Conservation (phyloP, 2,888 invertebrate genomes). For the Lomographa bimaculata region DNA sequence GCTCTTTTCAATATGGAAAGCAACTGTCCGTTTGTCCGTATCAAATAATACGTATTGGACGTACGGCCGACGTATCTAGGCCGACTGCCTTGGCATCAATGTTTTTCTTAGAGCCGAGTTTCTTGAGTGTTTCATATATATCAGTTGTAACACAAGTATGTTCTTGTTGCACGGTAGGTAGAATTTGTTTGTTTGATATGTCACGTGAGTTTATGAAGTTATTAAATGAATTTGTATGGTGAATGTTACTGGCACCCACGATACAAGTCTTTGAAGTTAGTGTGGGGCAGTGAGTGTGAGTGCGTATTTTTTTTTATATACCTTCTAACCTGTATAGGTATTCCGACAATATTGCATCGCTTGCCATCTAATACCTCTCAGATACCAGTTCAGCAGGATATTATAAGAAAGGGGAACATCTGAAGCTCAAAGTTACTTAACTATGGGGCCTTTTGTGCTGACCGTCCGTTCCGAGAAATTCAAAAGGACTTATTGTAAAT, state of each 20-base stretch:
- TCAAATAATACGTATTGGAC: constrained; percentile 8
- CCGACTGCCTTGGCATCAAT: constrained; percentile 1
- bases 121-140: no score
- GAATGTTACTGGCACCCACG: no score
- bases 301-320: no score
- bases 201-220: no score
- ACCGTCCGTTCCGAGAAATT: constrained; percentile 1
- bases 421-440: not conserved
- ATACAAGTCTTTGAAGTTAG: no score
- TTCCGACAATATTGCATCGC: constrained; percentile 3
- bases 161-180: no score
- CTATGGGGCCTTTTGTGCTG: constrained; percentile 11
- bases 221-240: no score
- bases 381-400: constrained; percentile 3
- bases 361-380: constrained; percentile 9
- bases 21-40: constrained; percentile 12
- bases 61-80: constrained; percentile 4
- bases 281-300: no score
- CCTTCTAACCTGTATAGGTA: no score
- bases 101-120: no score
- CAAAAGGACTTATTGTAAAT: constrained; percentile 1
- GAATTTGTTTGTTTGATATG: no score
- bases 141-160: no score
- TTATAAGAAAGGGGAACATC: constrained; percentile 5
- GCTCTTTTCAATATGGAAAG: constrained; percentile 23